Evolutionary conservation across 2,113 vertebrate genomes (phyloP).

Genomic region (Gallinago jamesoni): DNA sequence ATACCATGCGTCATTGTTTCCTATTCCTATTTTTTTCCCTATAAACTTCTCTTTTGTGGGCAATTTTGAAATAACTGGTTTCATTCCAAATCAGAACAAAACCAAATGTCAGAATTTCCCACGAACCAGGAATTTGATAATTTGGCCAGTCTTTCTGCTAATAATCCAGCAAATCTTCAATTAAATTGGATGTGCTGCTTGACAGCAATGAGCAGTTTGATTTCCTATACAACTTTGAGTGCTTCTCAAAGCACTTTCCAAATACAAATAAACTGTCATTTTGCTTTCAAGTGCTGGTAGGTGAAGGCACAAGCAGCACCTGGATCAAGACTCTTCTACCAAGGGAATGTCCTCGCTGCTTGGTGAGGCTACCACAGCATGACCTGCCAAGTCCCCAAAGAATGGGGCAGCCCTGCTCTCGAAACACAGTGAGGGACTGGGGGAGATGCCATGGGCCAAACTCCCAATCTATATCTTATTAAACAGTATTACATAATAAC

Average conservation of each 20-base stretch:
- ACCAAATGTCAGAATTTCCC: slow-evolving; percentile 60
- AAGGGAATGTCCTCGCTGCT: not conserved
- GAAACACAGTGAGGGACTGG: not conserved
- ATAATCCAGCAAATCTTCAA: not conserved
- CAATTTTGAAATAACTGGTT: slow-evolving; percentile 31
- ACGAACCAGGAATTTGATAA: slow-evolving; percentile 30
- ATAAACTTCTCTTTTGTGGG: slow-evolving; percentile 48
- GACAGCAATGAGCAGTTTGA: not conserved
- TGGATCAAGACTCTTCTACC: not conserved
- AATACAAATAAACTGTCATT: not conserved
- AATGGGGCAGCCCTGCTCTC: not conserved
- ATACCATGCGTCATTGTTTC: slow-evolving; percentile 54
- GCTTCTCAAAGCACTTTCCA: not conserved
- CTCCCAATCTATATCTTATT: not conserved
- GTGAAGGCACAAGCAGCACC: not conserved
- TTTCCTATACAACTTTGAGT: not conserved
- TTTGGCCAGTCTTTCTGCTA: slow-evolving; percentile 34
- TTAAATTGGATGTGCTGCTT: not conserved
- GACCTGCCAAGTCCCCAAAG: not conserved
- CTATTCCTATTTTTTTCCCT: slow-evolving; percentile 41
- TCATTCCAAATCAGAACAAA: slow-evolving; percentile 28
- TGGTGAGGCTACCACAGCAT: not conserved
- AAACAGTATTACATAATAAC: not conserved
- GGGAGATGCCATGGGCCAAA: not conserved
- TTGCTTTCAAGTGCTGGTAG: not conserved